phyloP scores from a whole-genome alignment of 64 coral and sea anemone genomes.

The Montipora cactus region DNA sequence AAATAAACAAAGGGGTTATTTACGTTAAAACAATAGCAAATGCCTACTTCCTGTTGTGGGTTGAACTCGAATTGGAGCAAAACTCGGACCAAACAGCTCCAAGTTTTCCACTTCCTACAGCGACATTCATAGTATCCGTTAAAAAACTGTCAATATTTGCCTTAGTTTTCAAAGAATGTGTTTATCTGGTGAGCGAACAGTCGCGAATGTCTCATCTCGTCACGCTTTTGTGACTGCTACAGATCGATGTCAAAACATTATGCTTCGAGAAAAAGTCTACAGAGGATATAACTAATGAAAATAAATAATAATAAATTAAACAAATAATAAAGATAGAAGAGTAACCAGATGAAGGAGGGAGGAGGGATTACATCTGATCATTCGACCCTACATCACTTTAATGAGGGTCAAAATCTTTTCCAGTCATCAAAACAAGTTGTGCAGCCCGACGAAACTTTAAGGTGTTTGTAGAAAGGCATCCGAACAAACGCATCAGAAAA shows the following conservation, averaged over 20 bases:
- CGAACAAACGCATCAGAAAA: neutral
- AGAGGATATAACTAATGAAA: too few species aligned
- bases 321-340: too few species aligned
- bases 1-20: neutral
- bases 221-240: neutral
- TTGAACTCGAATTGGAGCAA: neutral
- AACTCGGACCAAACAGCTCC: neutral
- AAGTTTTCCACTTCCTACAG: neutral
- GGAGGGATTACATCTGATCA: too few species aligned
- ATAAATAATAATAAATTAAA: too few species aligned
- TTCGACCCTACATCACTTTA: neutral
- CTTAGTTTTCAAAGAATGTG: too few species aligned
- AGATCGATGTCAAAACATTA: neutral
- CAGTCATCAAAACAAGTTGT: neutral
- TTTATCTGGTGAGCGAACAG: too few species aligned
- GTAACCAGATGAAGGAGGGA: too few species aligned
- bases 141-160: too few species aligned
- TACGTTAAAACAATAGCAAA: neutral
- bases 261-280: too few species aligned
- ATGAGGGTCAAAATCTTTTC: too few species aligned
- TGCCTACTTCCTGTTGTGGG: conserved; percentile 2
- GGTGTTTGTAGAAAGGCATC: neutral
- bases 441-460: neutral
- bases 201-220: neutral
- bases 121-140: too few species aligned